A percentile compares a stretch with the other conserved stretches of the same genome.
phyloP scores from a whole-genome alignment of 1,140 invertebrate species.

The Drosophila biarmipes region DNA sequence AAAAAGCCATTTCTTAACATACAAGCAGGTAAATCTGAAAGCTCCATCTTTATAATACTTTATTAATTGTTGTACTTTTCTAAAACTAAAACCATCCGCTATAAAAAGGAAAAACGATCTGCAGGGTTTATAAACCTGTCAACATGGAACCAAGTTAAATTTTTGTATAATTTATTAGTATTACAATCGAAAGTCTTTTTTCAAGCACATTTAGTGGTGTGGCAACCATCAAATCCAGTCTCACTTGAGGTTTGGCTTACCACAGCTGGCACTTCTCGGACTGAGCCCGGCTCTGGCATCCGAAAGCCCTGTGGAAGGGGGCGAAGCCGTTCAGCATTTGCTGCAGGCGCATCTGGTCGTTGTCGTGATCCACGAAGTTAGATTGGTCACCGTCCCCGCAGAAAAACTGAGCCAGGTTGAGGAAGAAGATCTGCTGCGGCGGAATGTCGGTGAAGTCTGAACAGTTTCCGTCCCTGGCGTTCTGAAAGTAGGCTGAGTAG shows the following conservation, averaged over 20 bases:
- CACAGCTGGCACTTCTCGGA: slow-evolving; percentile 55
- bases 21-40: no score
- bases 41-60: no score
- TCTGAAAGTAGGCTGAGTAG: slow-evolving; percentile 52
- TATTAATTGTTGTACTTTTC: no score
- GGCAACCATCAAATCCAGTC: no score
- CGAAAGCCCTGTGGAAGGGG: slow-evolving; percentile 41
- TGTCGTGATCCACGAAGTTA: slow-evolving; percentile 53
- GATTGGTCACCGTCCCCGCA: slow-evolving; percentile 24
- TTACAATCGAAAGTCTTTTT: no score
- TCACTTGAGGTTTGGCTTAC: slow-evolving; percentile 13
- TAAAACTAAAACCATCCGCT: no score
- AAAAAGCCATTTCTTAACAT: no score
- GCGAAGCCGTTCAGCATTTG: slow-evolving; percentile 55
- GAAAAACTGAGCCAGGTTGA: slow-evolving; percentile 74
- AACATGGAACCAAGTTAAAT: no score
- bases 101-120: no score
- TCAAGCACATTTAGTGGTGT: no score
- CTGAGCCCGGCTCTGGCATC: slow-evolving; percentile 29
- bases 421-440: slow-evolving; percentile 57
- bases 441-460: slow-evolving; percentile 26
- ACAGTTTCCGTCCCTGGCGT: neutral
- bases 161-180: no score
- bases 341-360: slow-evolving; percentile 52
- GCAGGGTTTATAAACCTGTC: no score